Evolutionary conservation across 2,797 vertebrate species (phyloP).

Genomic region (Pseudomugil tenellus): DNA sequence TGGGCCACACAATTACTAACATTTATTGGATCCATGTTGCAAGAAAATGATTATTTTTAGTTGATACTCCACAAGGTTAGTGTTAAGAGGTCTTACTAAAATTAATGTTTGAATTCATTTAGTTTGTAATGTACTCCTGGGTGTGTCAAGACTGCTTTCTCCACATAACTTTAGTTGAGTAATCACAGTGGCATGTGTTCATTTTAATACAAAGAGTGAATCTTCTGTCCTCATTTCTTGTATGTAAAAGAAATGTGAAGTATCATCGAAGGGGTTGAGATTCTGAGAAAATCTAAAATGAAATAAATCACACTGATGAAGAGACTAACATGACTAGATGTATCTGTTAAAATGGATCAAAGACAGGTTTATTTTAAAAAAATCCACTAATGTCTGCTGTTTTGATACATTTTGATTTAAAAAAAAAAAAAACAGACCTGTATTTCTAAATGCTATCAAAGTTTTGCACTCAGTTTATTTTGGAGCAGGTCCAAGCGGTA

Average conservation of each 20-base stretch:
- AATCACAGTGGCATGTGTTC: constrained; percentile 46
- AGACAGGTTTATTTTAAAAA: not conserved
- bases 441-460: not conserved
- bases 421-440: too few species aligned
- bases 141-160: constrained; percentile 37
- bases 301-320: not conserved
- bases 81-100: not conserved
- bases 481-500: not conserved
- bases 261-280: not conserved
- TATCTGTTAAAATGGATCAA: not conserved
- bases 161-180: constrained; percentile 17
- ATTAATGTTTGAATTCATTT: not conserved
- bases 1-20: not conserved
- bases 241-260: constrained; percentile 8
- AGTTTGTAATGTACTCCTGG: constrained; percentile 19
- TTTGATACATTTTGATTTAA: too few species aligned
- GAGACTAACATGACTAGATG: not conserved
- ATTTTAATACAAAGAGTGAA: constrained; percentile 34
- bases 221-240: constrained; percentile 36
- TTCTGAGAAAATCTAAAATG: not conserved
- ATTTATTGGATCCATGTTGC: constrained; percentile 2
- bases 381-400: not conserved
- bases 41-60: not conserved
- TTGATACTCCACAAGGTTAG: not conserved
- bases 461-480: not conserved